Percentiles rank a stretch among this genome's conserved stretches.
These are phyloP conservation scores for Carettochelys insculpta DNA, from an alignment of 2,113 vertebrate species.

Conservation along the genomic window DNA sequence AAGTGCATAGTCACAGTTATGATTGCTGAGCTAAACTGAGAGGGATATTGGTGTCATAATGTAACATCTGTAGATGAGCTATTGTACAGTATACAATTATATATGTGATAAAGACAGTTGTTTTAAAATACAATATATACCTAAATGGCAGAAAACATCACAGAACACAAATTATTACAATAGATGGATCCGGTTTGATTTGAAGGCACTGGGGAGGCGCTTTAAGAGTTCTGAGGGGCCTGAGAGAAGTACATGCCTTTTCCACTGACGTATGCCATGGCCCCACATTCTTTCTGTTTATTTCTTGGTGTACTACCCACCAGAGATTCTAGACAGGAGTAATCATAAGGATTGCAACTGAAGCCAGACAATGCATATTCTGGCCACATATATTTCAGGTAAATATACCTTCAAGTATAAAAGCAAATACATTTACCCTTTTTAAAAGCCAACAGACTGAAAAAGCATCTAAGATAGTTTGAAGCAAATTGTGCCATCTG, in stretches of 20 bases:
- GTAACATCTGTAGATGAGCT: background rate
- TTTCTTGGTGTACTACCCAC: background rate
- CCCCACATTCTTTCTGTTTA: background rate
- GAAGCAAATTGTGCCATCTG: background rate
- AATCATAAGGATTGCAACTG: background rate
- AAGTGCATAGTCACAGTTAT: conserved; percentile 11
- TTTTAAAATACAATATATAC: background rate
- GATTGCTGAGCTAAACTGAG: background rate
- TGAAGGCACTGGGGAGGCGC: background rate
- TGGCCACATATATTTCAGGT: background rate
- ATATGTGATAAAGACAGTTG: background rate
- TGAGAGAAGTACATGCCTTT: background rate
- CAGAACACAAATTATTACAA: background rate
- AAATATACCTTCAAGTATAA: background rate
- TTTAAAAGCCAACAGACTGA: background rate
- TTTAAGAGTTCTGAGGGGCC: background rate
- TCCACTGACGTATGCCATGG: background rate
- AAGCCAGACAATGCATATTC: background rate
- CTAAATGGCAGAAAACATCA: background rate
- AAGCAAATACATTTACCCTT: background rate
- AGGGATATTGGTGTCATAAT: background rate
- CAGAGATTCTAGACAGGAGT: background rate
- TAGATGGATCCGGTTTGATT: background rate
- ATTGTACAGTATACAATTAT: background rate
- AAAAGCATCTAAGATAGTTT: background rate